Conservation (phyloP, 2,888 invertebrate genomes). For the Heteropelma amictum region DNA sequence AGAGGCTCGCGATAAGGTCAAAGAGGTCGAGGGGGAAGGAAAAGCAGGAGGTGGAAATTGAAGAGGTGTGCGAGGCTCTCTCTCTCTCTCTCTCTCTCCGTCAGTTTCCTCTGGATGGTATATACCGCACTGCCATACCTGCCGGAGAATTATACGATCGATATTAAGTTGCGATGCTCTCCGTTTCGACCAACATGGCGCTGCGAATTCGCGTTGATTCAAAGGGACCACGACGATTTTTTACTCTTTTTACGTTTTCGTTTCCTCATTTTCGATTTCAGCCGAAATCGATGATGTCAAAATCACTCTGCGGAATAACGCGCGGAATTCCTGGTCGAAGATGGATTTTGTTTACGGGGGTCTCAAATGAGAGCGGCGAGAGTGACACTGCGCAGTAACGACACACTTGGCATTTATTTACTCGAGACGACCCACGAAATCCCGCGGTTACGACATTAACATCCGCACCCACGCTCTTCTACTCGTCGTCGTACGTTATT, state of each 20-base stretch:
- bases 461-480: constrained; percentile 53
- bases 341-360: no score
- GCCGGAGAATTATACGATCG: constrained; percentile 74
- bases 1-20: constrained; percentile 45
- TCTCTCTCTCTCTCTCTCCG: neutral
- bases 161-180: constrained; percentile 76
- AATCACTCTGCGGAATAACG: no score
- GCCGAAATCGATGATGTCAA: no score
- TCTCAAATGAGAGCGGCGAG: neutral
- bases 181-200: constrained; percentile 72
- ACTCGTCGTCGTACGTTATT: constrained; percentile 39
- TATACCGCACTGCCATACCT: constrained; percentile 52
- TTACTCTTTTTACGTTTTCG: no score
- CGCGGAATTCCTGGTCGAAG: no score
- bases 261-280: no score
- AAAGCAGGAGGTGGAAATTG: constrained; percentile 57
- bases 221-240: neutral
- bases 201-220: constrained; percentile 61
- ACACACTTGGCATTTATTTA: constrained; percentile 30
- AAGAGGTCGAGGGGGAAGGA: constrained; percentile 7
- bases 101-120: constrained; percentile 1
- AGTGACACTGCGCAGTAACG: constrained; percentile 10
- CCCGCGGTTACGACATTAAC: constrained; percentile 36
- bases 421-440: constrained; percentile 24
- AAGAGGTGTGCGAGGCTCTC: constrained; percentile 38